Percentiles rank a stretch among this genome's conserved stretches.
Conservation (phyloP, 2,113 vertebrate genomes). For the Cricetomys ansorgei region DNA sequence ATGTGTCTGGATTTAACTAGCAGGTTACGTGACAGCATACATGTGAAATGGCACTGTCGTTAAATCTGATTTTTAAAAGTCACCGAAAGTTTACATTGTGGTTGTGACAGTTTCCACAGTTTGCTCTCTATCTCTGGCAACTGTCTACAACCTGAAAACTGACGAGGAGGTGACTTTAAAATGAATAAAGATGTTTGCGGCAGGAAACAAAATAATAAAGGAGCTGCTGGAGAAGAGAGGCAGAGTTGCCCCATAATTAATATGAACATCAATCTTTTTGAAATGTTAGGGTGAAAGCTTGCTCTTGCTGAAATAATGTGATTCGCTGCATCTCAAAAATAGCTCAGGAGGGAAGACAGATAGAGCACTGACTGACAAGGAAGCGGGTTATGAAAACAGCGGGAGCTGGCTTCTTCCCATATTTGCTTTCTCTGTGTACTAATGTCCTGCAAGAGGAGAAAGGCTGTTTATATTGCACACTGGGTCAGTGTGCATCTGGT, state of each 20-base stretch:
- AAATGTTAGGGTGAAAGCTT: constrained; percentile 68
- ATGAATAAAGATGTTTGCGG: constrained; percentile 58
- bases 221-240: constrained; percentile 44
- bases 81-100: constrained; percentile 46
- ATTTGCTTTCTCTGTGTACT: neutral
- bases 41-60: constrained; percentile 1
- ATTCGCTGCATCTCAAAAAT: constrained; percentile 57
- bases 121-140: constrained; percentile 55
- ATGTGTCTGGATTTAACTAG: constrained; percentile 72
- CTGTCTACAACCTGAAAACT: constrained; percentile 50
- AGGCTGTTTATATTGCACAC: no score
- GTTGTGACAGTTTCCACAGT: constrained; percentile 68
- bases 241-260: constrained; percentile 68
- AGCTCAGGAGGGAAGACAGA: constrained; percentile 49
- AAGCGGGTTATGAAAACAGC: constrained; percentile 30
- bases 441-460: neutral
- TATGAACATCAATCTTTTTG: constrained; percentile 62
- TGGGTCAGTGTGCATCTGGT: neutral
- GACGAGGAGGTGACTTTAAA: constrained; percentile 62
- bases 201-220: constrained; percentile 13
- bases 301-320: constrained; percentile 74
- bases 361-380: neutral
- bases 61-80: constrained; percentile 53
- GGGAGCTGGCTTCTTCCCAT: neutral
- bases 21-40: constrained; percentile 41